phyloP scores from a whole-genome alignment of 2,888 invertebrate species.

The Linnaemya vulpina region DNA sequence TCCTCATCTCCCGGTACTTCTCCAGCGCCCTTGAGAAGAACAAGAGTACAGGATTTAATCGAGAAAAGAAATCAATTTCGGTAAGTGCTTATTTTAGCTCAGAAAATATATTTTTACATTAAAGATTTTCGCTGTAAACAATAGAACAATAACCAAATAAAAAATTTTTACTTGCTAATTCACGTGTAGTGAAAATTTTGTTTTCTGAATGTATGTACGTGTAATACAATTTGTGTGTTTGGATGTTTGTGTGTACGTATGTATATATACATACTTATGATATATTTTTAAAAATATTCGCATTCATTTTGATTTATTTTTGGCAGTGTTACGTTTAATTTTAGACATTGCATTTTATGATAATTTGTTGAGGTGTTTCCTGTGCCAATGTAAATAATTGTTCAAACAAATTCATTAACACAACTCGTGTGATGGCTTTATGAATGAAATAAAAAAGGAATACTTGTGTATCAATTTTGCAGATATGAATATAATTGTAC shows the following conservation, averaged over 20 bases:
- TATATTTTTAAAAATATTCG: slow-evolving; percentile 15
- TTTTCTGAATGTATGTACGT: background rate
- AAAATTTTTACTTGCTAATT: slow-evolving; percentile 17
- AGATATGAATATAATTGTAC: too few relatives aligned
- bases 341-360: slow-evolving; percentile 60
- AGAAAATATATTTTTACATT: background rate
- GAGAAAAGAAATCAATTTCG: slow-evolving; percentile 89
- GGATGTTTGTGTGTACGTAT: background rate
- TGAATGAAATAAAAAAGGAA: slow-evolving; percentile 36
- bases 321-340: slow-evolving; percentile 54
- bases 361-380: slow-evolving; percentile 65
- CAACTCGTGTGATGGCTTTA: background rate
- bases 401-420: background rate
- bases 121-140: slow-evolving; percentile 20
- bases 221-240: too few relatives aligned
- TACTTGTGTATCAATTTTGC: background rate
- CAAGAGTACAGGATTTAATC: slow-evolving; percentile 85
- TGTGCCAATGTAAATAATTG: slow-evolving; percentile 53
- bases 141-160: slow-evolving; percentile 1
- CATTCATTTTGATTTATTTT: slow-evolving; percentile 49
- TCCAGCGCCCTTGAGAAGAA: slow-evolving; percentile 86
- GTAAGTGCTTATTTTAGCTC: slow-evolving; percentile 82
- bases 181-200: slow-evolving; percentile 32
- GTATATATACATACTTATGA: background rate
- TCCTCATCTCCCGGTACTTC: slow-evolving; percentile 86